Evolutionary conservation across 2,113 vertebrate species (phyloP).

Genomic region (Cheirogaleus medius): DNA sequence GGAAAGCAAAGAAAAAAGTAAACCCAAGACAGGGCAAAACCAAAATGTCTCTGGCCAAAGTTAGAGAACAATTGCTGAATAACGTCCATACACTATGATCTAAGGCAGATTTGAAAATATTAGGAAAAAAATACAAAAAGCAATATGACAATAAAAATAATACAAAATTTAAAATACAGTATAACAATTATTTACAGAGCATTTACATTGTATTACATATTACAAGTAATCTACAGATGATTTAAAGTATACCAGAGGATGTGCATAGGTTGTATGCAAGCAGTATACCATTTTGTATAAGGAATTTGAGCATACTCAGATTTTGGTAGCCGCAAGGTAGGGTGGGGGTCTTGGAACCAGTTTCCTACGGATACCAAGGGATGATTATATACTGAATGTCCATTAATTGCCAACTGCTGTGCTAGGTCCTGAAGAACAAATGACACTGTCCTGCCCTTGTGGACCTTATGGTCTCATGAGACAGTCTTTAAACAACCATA

Average conservation of each 20-base stretch:
- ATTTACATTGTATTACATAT: neutral
- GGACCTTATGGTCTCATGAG: neutral
- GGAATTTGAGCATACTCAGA: neutral
- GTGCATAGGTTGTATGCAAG: neutral
- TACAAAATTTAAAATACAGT: neutral
- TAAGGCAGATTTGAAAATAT: neutral
- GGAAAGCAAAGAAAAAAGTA: slow-evolving; percentile 46
- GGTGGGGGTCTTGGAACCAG: neutral
- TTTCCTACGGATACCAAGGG: neutral
- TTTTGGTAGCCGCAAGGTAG: neutral
- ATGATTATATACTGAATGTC: neutral
- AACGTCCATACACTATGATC: neutral
- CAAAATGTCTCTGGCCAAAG: slow-evolving; percentile 11
- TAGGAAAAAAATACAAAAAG: neutral
- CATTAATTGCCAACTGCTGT: neutral
- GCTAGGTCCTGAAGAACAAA: neutral
- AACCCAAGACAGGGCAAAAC: neutral
- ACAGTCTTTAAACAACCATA: neutral
- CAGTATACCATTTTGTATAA: neutral
- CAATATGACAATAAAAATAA: neutral
- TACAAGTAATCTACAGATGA: neutral
- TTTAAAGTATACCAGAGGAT: neutral
- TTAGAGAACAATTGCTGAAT: neutral
- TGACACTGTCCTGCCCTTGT: neutral
- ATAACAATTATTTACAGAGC: neutral